Evolutionary conservation across 2,888 invertebrate genomes (phyloP), one percentile per base, ranked within the genome.

Genomic region (Acronicta leporina): DNA sequence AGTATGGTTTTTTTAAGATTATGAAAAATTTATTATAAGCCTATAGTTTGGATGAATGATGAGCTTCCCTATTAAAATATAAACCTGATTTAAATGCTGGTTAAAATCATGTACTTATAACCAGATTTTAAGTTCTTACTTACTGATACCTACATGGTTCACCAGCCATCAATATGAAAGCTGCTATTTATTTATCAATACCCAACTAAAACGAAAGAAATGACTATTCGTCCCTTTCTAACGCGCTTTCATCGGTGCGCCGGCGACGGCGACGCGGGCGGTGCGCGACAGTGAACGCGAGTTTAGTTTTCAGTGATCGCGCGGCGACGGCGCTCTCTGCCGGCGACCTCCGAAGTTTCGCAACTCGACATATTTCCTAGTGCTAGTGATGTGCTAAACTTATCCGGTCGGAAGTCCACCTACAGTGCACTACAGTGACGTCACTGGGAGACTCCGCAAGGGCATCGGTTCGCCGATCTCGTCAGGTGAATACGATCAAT

Each of bases 281-380:
- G 80, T 70, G 78, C 83, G 85, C 87, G 84, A 87, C 88, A 87
- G 87, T 85, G 85, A 85, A 77, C 84, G 84, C 84, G 77, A 82
- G 79, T 83, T 90, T 91, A 91, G 93, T 94, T 94, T 92, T 91
- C 89, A 91, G 91, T 89, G 88, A 85, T 87, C 91, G 87, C 90
- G 94, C 91, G 89, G 80, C 86, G 85, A 79, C 87, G 89, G 86
- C 91, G 88, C 92, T 91, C 89, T 89, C 87, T 88, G 87, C 83
- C 85, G 90, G 87, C 88, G 90, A 92, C 91, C 91, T 92, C 90
- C 82, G 86, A 63, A 81, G 67, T 88, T 87, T 88, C 85, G 85
- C 84, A 87, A 89, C 80, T 81, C 82, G 83, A 80, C 77, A 82
- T 81, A 82, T 87, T 88, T 87, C 86, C 88, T 87, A 87, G 93